A percentile compares a stretch with the other conserved stretches of the same genome.
phyloP scores from a whole-genome alignment of 37 sponge, comb jelly and placozoan genomes.

The Geodia barretti region DNA sequence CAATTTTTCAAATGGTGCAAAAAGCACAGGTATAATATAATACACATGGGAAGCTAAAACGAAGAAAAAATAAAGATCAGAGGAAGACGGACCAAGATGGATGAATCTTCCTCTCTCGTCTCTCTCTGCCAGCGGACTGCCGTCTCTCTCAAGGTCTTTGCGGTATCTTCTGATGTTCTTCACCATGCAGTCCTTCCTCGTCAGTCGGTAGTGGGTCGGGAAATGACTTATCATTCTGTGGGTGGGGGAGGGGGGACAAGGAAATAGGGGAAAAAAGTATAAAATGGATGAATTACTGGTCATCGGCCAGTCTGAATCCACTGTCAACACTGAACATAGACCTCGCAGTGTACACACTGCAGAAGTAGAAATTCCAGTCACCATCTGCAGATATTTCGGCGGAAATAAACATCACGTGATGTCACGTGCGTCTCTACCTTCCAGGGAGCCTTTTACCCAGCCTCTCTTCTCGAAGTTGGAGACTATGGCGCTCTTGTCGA shows the following conservation, averaged over 20 bases:
- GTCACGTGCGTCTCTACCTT: constrained; percentile 26
- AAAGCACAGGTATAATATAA: background rate
- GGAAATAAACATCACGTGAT: background rate
- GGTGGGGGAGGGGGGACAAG: background rate
- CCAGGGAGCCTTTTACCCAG: constrained; percentile 81
- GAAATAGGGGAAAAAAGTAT: background rate
- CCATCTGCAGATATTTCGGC: constrained; percentile 57
- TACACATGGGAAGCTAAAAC: too few relatives aligned
- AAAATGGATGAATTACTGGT: constrained; percentile 67
- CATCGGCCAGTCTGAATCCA: constrained; percentile 88
- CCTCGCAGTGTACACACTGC: constrained; percentile 82
- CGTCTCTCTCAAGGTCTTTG: constrained; percentile 94
- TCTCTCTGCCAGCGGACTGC: constrained; percentile 88
- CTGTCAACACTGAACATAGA: constrained; percentile 90
- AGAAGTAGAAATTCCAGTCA: constrained; percentile 99
- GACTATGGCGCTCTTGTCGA: constrained; percentile 87
- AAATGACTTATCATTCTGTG: constrained; percentile 89
- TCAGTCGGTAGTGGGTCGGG: constrained; percentile 96
- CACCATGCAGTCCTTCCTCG: constrained; percentile 95
- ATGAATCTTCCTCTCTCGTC: constrained; percentile 88
- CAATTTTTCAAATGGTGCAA: background rate
- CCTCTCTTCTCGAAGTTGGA: constrained; percentile 94
- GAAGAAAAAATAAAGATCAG: too few relatives aligned
- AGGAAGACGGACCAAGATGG: constrained; percentile 81
- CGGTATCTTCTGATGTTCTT: constrained; percentile 96